These are phyloP conservation scores for Auanema sp. DNA, from an alignment of 2,888 invertebrate species.

Conservation along the genomic window DNA sequence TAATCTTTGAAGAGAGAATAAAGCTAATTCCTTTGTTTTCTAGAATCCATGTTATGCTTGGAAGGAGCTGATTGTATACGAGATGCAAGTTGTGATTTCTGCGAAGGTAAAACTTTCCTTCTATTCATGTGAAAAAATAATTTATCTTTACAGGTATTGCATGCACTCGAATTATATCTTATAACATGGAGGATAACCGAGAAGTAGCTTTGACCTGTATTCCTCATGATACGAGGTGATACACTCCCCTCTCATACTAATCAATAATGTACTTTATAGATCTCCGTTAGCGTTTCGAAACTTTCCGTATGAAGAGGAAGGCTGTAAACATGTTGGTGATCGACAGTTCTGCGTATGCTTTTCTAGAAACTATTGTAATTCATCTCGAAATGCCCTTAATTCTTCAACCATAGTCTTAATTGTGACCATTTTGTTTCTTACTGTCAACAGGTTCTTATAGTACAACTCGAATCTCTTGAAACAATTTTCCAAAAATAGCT, in stretches of 20 bases:
- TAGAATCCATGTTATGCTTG: constrained; percentile 38
- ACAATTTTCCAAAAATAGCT: too few species aligned
- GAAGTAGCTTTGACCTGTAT: constrained; percentile 42
- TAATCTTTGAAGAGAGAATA: too few species aligned
- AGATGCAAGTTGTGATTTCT: constrained; percentile 38
- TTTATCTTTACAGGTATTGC: constrained; percentile 20
- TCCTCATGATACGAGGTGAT: constrained; percentile 38
- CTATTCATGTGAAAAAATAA: not conserved
- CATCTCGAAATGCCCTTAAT: not conserved
- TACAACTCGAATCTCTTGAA: too few species aligned
- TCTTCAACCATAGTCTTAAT: not conserved
- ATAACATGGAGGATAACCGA: constrained; percentile 38
- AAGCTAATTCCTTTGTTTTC: constrained; percentile 8
- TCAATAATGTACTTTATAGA: not conserved
- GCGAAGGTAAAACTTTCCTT: constrained; percentile 21
- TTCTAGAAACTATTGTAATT: constrained; percentile 17
- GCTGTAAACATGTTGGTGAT: constrained; percentile 29
- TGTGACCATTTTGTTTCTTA: not conserved
- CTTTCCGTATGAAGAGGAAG: constrained; percentile 29
- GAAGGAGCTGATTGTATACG: constrained; percentile 45
- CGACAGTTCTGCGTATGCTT: constrained; percentile 36
- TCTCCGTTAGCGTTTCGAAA: constrained; percentile 3
- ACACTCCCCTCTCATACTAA: not conserved
- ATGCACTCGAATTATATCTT: constrained; percentile 36
- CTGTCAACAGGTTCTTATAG: too few species aligned